These are phyloP conservation scores for Pseudomyrmex dendroicus DNA, from an alignment of 1,140 invertebrate species.

Conservation along the genomic window DNA sequence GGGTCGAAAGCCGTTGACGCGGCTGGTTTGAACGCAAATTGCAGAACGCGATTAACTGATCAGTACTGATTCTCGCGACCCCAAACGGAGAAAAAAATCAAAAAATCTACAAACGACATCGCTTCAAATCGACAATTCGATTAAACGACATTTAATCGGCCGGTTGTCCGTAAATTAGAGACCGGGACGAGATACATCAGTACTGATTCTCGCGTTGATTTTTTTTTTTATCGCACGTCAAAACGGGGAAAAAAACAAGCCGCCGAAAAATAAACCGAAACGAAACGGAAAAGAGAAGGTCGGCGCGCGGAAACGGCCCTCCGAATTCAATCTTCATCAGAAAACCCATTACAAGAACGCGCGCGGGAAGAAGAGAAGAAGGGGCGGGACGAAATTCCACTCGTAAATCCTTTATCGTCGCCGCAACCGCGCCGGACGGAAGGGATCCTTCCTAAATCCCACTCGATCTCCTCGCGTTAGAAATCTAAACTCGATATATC, in stretches of 20 bases:
- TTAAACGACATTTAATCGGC: no score
- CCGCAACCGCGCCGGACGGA: slow-evolving; percentile 34
- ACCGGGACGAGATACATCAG: neutral
- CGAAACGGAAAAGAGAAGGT: neutral
- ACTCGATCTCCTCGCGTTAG: slow-evolving; percentile 51
- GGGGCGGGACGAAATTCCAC: slow-evolving; percentile 46
- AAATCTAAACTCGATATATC: slow-evolving; percentile 60
- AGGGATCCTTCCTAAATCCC: slow-evolving; percentile 46
- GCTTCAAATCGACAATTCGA: no score
- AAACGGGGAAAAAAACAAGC: neutral
- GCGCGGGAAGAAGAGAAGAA: no score
- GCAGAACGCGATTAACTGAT: no score
- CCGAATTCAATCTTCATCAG: slow-evolving; percentile 60
- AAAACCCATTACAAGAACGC: slow-evolving; percentile 51
- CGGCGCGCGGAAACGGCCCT: slow-evolving; percentile 9
- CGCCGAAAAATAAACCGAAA: no score
- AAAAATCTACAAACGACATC: no score
- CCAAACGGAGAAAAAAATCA: no score
- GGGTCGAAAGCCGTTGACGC: no score
- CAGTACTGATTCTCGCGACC: no score
- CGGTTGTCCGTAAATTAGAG: no score
- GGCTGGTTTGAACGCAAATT: no score
- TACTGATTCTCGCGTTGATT: slow-evolving; percentile 1
- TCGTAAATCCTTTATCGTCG: slow-evolving; percentile 62
- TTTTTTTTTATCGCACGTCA: neutral